These are phyloP conservation scores for Mylabris phalerata DNA, from an alignment of 1,140 invertebrate species.

Conservation along the genomic window DNA sequence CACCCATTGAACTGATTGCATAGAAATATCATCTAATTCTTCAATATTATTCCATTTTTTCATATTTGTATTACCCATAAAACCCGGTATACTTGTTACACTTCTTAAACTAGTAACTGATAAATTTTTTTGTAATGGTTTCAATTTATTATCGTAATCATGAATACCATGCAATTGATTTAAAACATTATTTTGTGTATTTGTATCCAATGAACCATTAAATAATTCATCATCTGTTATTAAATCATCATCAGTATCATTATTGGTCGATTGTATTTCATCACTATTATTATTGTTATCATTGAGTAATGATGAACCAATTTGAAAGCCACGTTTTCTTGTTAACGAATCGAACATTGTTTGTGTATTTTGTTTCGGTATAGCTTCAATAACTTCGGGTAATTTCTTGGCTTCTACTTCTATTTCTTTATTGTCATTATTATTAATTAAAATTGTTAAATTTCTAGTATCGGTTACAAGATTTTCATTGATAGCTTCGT, in stretches of 20 bases:
- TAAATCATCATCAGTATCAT: constrained; percentile 27
- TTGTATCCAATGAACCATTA: constrained; percentile 22
- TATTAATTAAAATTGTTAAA: no score
- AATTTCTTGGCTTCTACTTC: constrained; percentile 6
- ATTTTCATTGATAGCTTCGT: no score
- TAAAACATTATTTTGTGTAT: constrained; percentile 14
- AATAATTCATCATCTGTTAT: constrained; percentile 27
- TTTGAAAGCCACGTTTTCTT: constrained; percentile 28
- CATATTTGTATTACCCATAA: constrained; percentile 20
- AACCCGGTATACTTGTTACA: constrained; percentile 27
- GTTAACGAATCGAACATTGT: constrained; percentile 26
- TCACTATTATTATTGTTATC: constrained; percentile 15
- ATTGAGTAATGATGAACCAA: constrained; percentile 22
- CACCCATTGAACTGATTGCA: constrained; percentile 26
- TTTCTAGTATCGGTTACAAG: no score
- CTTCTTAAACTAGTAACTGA: constrained; percentile 28
- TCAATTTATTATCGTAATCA: constrained; percentile 19
- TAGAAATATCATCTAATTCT: constrained; percentile 29
- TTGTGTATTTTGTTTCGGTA: constrained; percentile 21
- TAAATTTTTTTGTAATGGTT: constrained; percentile 7
- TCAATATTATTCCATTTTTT: constrained; percentile 36
- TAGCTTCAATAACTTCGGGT: constrained; percentile 30
- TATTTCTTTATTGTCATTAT: no score
- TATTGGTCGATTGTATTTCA: constrained; percentile 12
- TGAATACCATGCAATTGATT: constrained; percentile 33